Percentiles rank a stretch among this genome's conserved stretches.
Conservation (phyloP, 2,797 vertebrate genomes). For the Numenius phaeopus region DNA sequence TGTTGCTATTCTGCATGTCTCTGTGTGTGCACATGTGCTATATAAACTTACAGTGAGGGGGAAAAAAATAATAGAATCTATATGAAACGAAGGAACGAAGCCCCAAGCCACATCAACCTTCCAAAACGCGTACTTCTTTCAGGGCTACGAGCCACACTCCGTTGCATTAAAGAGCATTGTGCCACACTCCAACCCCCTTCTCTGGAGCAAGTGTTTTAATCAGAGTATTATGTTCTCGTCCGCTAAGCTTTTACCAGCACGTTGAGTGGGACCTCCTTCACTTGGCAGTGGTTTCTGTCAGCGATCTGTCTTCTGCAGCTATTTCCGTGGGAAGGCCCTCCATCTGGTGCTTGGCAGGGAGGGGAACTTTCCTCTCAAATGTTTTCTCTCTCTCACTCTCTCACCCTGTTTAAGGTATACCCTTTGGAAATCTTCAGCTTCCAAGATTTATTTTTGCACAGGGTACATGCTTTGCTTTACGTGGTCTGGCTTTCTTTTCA, state of each 20-base stretch:
- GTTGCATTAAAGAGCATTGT: neutral
- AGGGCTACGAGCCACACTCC: accelerated
- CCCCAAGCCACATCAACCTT: neutral
- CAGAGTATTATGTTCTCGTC: neutral
- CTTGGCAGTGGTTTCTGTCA: slow-evolving; percentile 73
- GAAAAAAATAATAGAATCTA: neutral
- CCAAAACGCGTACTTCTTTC: neutral
- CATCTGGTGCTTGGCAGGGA: slow-evolving; percentile 78
- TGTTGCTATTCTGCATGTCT: neutral
- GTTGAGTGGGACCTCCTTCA: slow-evolving; percentile 47
- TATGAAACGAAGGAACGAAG: neutral
- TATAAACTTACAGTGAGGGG: neutral
- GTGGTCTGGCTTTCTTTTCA: slow-evolving; percentile 34
- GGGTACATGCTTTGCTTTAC: slow-evolving; percentile 24
- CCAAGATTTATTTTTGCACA: slow-evolving; percentile 59
- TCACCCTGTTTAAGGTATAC: slow-evolving; percentile 65
- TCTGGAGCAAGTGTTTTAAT: neutral
- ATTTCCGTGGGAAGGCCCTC: slow-evolving; percentile 79
- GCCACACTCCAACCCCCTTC: neutral
- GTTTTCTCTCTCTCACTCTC: slow-evolving; percentile 37
- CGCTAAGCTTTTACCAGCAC: slow-evolving; percentile 13
- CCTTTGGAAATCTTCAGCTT: slow-evolving; percentile 28
- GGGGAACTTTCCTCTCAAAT: slow-evolving; percentile 75
- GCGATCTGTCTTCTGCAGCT: slow-evolving; percentile 71
- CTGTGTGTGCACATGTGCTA: neutral